Conservation (phyloP, 2,888 invertebrate species). For the Acronicta aceris region DNA sequence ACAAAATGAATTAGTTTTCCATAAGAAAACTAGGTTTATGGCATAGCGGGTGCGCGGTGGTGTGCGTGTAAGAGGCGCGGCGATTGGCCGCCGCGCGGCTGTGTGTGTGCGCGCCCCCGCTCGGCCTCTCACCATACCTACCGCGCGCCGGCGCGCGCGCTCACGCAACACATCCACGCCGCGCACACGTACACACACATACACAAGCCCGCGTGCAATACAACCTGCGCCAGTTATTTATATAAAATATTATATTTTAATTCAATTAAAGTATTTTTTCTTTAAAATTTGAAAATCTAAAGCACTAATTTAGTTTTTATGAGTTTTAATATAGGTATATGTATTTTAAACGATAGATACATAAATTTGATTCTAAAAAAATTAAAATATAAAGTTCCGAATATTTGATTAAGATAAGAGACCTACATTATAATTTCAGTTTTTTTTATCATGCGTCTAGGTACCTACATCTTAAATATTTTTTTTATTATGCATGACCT, state of each 20-base stretch:
- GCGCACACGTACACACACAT: conserved; percentile 53
- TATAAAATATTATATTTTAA: conserved; percentile 38
- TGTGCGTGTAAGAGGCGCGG: conserved; percentile 76
- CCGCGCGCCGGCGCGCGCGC: conserved; percentile 67
- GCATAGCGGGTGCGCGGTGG: conserved; percentile 61
- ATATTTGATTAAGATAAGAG: no score
- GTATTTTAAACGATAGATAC: not conserved
- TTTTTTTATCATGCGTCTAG: no score
- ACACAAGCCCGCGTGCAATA: conserved; percentile 49
- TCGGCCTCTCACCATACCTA: conserved; percentile 78
- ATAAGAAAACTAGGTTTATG: conserved; percentile 76
- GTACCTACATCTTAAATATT: no score
- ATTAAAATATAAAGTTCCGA: no score
- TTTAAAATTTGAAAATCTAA: conserved; percentile 13
- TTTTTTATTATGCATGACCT: no score
- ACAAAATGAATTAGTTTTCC: conserved; percentile 78
- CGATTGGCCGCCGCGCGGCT: conserved; percentile 76
- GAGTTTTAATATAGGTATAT: conserved; percentile 2
- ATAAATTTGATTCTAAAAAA: no score
- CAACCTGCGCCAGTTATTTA: conserved; percentile 55
- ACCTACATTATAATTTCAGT: no score
- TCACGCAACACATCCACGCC: conserved; percentile 58
- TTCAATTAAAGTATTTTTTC: conserved; percentile 19
- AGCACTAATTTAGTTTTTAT: conserved; percentile 4
- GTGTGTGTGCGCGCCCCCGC: conserved; percentile 79